Evolutionary conservation across 2,888 invertebrate genomes (phyloP), one percentile per base, ranked within the genome.

Genomic region (Thumatha senex): DNA sequence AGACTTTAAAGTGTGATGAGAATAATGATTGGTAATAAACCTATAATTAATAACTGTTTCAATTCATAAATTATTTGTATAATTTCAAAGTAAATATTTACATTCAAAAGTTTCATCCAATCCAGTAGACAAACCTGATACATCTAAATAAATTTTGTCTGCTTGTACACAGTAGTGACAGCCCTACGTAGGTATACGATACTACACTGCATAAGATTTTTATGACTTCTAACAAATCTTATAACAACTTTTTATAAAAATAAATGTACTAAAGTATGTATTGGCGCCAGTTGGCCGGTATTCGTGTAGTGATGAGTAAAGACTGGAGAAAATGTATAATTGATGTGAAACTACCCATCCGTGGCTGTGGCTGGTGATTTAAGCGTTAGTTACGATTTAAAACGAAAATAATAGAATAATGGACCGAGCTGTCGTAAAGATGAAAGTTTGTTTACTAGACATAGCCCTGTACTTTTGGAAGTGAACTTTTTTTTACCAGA

Each of bases 321-420:
- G 36, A 36, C 40, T 53, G 52, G 31, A 48, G 52, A 48, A 48
- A 53, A 53, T 53, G 52, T 31, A 24, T 53, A 53, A 53, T 53
- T 53, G 52, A 40, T 48, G 31, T 39, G 43, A 48, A 48, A 48
- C 51, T 51, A 51, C 36, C 40, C 52, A 45, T 48, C 36, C 41
- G 15, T 36, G 14, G 38, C 31, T 42, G 15, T 36, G 14, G 38
- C 31, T 42, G 39, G 13, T 40, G 33, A 38, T 31, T 44, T 53
- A 45, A 53, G 48, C 40, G 45, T 45, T 53, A 53, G 52, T 38
- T 53, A 53, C 48, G 48, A 48, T 48, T 52, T 48, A 45, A n/a
- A 53, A 48, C 43, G 36, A 53, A 53, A 53, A 53, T 48, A 53
- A 53, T 53, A n/a, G 41, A 40, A 10, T 53, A 45, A 53, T 53